Evolutionary conservation across 2,888 invertebrate genomes (phyloP), one percentile per base, ranked within the genome.

Genomic region (Lysandra coridon): DNA sequence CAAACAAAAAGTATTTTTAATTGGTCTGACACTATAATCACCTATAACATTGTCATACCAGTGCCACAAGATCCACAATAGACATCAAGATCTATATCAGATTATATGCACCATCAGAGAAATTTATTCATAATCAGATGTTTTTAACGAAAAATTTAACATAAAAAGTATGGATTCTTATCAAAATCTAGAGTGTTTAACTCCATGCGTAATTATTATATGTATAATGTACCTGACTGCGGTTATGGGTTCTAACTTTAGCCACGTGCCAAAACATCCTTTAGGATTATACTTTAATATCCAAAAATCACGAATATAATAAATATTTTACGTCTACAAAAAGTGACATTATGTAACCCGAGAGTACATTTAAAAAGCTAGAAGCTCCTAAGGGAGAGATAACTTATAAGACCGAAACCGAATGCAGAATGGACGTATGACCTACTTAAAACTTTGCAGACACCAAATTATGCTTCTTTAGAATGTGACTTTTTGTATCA

Each of bases 401-500:
- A 69, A 30, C 62, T 62, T 7, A n/a, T 62, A 33, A 23, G 1
- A 33, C 33, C 23, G 64, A 30, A 30, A 23, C 64, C 30, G 10
- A 69, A 69, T 69, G 17, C 69, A 37, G 69, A 69, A 12, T 69
- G 33, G 33, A 37, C 69, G 33, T 69, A 1, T 69, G 33, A 69
- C 17, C 33, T 33, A 69, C 33, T 69, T 69, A 33, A 69, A 69
- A 69, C 69, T 69, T 69, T 69, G 4, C 69, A 69, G 69, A 69
- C 69, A 69, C 33, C 23, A 5, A 69, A 69, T 69, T 37, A 37
- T 17, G 33, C 14, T 69, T 69, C 69, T 37, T 69, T 37, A 69
- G 17, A 37, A 37, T 69, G 57, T 57, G 57, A 17, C 12, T 57
- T 49, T 57, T 57, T 57, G 57, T 57, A 17, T 57, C 17, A 57